Conservation (phyloP, 2,888 invertebrate species). For the Oxyteleia sp. region DNA sequence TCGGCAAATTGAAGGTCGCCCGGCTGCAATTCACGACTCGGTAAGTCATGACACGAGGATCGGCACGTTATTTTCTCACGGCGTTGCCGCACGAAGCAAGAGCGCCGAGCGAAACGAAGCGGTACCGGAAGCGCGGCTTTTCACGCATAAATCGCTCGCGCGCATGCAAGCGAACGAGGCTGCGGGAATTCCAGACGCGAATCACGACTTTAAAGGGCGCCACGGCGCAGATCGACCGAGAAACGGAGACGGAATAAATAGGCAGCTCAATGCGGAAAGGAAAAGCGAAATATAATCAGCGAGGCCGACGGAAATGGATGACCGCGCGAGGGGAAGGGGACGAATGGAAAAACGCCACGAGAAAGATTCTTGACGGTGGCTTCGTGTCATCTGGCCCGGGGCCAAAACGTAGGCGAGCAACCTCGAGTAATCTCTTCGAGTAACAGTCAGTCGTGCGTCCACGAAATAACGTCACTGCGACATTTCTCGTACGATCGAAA, state of each 20-base stretch:
- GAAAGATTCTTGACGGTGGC: slow-evolving; percentile 44
- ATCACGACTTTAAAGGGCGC: slow-evolving; percentile 66
- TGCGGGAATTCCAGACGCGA: slow-evolving; percentile 53
- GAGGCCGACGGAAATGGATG: slow-evolving; percentile 16
- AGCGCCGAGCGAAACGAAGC: slow-evolving; percentile 35
- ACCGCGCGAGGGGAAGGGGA: slow-evolving; percentile 5
- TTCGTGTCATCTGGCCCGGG: slow-evolving; percentile 46
- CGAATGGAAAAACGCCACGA: slow-evolving; percentile 19
- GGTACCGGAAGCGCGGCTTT: slow-evolving; percentile 55
- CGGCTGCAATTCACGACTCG: slow-evolving; percentile 20
- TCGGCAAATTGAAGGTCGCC: slow-evolving; percentile 50
- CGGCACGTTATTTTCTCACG: slow-evolving; percentile 56
- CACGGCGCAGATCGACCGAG: slow-evolving; percentile 26
- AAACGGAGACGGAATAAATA: slow-evolving; percentile 53
- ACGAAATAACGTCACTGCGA: neutral
- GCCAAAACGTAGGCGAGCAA: slow-evolving; percentile 63
- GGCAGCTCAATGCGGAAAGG: slow-evolving; percentile 47
- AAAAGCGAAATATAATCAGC: slow-evolving; percentile 60
- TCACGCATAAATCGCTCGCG: too few species aligned
- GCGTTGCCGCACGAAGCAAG: slow-evolving; percentile 35
- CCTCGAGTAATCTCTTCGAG: slow-evolving; percentile 45
- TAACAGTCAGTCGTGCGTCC: slow-evolving; percentile 23
- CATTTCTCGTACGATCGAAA: neutral
- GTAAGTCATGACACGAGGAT: slow-evolving; percentile 23
- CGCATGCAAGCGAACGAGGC: too few species aligned